These are phyloP conservation scores for Heterodera carotae DNA, from an alignment of 1,140 invertebrate genomes.

Conservation along the genomic window DNA sequence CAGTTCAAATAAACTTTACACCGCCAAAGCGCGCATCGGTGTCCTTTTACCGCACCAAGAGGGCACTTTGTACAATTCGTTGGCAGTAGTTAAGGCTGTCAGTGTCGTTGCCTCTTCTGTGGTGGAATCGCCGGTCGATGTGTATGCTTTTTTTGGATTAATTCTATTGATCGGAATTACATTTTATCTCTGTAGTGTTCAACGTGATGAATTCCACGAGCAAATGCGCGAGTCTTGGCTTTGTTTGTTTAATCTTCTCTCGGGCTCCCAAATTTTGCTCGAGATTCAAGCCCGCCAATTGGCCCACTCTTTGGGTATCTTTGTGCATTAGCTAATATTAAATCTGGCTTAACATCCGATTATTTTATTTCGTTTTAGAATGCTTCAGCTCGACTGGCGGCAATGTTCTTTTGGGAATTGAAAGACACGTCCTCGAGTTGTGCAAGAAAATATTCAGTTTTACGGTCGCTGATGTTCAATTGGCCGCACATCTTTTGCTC, in stretches of 20 bases:
- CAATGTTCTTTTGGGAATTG: background rate
- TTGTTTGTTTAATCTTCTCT: constrained; percentile 22
- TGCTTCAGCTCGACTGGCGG: constrained; percentile 5
- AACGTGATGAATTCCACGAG: background rate
- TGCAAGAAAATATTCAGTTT: constrained; percentile 40
- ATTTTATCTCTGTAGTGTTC: constrained; percentile 15
- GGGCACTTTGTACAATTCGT: constrained; percentile 30
- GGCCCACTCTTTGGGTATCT: constrained; percentile 26
- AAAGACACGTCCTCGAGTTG: constrained; percentile 17
- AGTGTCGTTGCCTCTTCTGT: constrained; percentile 33
- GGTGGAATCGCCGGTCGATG: constrained; percentile 30
- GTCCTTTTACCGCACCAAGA: constrained; percentile 31
- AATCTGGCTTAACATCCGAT: too few relatives aligned
- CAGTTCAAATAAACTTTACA: constrained; percentile 25
- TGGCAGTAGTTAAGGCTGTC: constrained; percentile 16
- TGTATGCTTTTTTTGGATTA: constrained; percentile 13
- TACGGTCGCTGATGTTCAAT: constrained; percentile 32
- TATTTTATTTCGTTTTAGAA: too few relatives aligned
- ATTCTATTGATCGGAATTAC: background rate
- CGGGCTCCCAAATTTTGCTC: constrained; percentile 20
- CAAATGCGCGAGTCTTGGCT: constrained; percentile 31
- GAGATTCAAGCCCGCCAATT: constrained; percentile 35
- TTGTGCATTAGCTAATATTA: too few relatives aligned
- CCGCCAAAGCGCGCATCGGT: constrained; percentile 10
- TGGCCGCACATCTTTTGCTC: constrained; percentile 33